Evolutionary conservation across 2,113 vertebrate genomes (phyloP), one percentile per base, ranked within the genome.

Genomic region (Hystrix brachyura): DNA sequence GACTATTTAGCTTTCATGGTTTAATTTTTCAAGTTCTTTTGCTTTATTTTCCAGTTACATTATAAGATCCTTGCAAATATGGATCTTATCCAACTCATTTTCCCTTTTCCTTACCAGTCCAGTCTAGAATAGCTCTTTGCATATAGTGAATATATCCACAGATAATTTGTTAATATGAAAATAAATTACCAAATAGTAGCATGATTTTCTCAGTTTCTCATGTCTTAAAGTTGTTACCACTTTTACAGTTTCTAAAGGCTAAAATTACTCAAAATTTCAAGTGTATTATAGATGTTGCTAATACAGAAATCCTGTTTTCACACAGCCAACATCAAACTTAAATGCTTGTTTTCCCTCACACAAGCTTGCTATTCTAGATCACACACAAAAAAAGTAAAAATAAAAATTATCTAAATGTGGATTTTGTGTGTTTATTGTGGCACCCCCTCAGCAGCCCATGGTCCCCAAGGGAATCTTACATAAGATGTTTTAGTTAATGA

Each of bases 1-100:
- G n/a, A 18, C 59, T 89, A 32, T 72, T 11, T 90, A 88, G 87
- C 38, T 86, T 96, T 74, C 62, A 18, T 94, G 64, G 38, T 96
- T 51, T 92, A 51, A 79, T 86, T 93, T 95, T 96, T 89, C 15
- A 81, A 57, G 34, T 90, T 64, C 17, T 59, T 89, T n/a, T 65
- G 12, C 53, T 43, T 95, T 90, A 92, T 72, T 97, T 96, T 92
- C 72, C 25, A 92, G 3, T 84, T 90, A 80, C 4, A 46, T 94
- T 92, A 78, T 93, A 91, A 94, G n/a, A 53, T 51, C n/a, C 51
- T 91, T 60, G 17, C 25, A 71, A 18, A 85, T 55, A 92, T 5
- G 10, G 25, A 62, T 79, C 11, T 78, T 71, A 38, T 38, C 34
- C 29, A 90, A 27, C 64, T 94, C n/a, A 27, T 89, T 23, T 59